phyloP scores from a whole-genome alignment of 2,888 invertebrate genomes.

The Tenthredo scrophulariae region DNA sequence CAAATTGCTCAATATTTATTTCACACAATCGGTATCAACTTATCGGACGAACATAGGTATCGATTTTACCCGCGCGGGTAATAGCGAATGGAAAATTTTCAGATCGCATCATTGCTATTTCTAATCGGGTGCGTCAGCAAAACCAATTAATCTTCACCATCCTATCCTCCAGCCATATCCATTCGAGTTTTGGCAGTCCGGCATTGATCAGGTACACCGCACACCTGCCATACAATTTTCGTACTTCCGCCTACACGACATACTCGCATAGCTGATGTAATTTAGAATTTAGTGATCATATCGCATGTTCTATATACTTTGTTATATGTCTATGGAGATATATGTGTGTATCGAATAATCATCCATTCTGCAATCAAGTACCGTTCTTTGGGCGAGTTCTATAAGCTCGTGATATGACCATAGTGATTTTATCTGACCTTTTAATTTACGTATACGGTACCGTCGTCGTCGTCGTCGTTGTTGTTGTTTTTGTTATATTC shows the following conservation, averaged over 20 bases:
- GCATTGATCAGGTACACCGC: slow-evolving; percentile 22
- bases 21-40: not conserved
- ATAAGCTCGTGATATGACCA: slow-evolving; percentile 6
- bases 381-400: slow-evolving; percentile 35
- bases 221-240: slow-evolving; percentile 23
- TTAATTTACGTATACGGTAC: slow-evolving; percentile 17
- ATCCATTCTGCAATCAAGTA: slow-evolving; percentile 30
- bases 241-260: slow-evolving; percentile 13
- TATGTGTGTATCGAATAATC: slow-evolving; percentile 3
- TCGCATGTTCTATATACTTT: slow-evolving; percentile 4
- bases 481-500: not conserved
- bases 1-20: slow-evolving; percentile 1
- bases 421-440: slow-evolving; percentile 38
- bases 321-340: not conserved
- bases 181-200: not conserved
- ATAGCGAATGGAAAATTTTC: slow-evolving; percentile 15
- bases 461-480: not conserved
- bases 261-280: not conserved
- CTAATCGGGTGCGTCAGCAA: slow-evolving; percentile 39
- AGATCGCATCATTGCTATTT: slow-evolving; percentile 47
- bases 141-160: slow-evolving; percentile 40
- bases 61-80: not conserved
- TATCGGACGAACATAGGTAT: not conserved
- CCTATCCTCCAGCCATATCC: not conserved
- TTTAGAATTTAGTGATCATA: slow-evolving; percentile 15